These are phyloP conservation scores for Semnornis frantzii DNA, from an alignment of 2,113 vertebrate genomes.

Conservation along the genomic window DNA sequence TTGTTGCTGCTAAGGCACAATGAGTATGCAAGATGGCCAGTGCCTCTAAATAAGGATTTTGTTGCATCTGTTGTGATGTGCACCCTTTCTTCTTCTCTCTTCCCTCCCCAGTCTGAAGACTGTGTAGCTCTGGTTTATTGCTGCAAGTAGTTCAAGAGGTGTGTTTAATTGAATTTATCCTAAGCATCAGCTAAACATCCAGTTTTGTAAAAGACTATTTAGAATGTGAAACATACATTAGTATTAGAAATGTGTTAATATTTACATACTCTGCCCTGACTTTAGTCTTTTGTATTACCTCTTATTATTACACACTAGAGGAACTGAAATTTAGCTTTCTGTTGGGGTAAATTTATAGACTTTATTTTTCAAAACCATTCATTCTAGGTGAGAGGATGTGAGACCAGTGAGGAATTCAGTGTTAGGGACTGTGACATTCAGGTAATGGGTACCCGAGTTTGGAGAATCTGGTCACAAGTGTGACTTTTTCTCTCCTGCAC, in stretches of 20 bases:
- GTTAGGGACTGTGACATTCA: neutral
- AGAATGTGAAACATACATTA: neutral
- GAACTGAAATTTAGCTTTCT: neutral
- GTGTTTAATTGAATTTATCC: neutral
- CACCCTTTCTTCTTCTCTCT: neutral
- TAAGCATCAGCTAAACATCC: neutral
- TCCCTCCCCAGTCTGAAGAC: neutral
- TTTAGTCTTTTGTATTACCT: neutral
- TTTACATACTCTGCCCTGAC: neutral
- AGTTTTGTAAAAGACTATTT: neutral
- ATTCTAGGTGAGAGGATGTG: neutral
- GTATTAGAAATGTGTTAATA: neutral
- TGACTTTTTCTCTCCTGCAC: neutral
- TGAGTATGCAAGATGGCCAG: neutral
- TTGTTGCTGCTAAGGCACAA: neutral
- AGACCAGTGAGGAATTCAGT: neutral
- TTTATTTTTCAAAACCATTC: neutral
- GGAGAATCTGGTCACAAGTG: neutral
- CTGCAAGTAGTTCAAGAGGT: neutral
- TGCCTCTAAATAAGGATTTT: neutral
- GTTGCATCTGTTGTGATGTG: neutral
- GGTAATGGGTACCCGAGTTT: neutral
- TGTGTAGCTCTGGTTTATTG: neutral
- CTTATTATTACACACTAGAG: neutral
- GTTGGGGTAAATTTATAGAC: neutral